Evolutionary conservation across 2,113 vertebrate genomes (phyloP).

Genomic region (Silurus meridionalis): DNA sequence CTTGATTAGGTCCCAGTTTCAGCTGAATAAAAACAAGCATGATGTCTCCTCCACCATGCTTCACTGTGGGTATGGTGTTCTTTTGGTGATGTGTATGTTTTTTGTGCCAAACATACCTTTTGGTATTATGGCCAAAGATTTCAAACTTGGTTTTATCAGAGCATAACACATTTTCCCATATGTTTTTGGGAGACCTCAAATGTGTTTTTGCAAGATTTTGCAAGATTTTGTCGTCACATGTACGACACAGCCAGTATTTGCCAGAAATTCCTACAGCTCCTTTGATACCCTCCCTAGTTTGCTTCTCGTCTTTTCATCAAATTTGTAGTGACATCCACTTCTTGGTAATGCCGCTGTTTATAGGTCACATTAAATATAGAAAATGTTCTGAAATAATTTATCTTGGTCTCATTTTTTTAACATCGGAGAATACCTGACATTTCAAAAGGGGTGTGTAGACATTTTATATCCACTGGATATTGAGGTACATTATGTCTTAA

Average conservation of each 20-base stretch:
- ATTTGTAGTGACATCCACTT: constrained; percentile 29
- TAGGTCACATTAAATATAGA: background rate
- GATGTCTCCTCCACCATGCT: too few species aligned
- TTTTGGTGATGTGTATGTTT: background rate
- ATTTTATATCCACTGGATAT: too few species aligned
- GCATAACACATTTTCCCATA: too few species aligned
- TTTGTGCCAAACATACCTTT: background rate
- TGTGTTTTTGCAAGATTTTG: constrained; percentile 3
- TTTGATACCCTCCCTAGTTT: background rate
- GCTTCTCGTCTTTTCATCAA: background rate
- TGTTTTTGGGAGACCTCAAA: background rate
- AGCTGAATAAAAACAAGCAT: background rate
- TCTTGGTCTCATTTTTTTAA: too few species aligned
- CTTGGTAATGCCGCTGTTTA: constrained; percentile 32
- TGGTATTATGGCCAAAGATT: background rate
- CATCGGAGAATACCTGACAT: too few species aligned
- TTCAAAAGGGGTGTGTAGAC: too few species aligned
- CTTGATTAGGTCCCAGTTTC: background rate
- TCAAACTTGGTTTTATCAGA: background rate
- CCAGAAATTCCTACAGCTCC: background rate
- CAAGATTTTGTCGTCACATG: background rate
- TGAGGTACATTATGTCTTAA: too few species aligned
- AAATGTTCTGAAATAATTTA: too few species aligned
- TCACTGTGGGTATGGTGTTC: too few species aligned
- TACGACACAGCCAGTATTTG: background rate